Base-by-base conservation (phyloP, 2,797 vertebrate species). In the Girardinus metallicus region DNA sequence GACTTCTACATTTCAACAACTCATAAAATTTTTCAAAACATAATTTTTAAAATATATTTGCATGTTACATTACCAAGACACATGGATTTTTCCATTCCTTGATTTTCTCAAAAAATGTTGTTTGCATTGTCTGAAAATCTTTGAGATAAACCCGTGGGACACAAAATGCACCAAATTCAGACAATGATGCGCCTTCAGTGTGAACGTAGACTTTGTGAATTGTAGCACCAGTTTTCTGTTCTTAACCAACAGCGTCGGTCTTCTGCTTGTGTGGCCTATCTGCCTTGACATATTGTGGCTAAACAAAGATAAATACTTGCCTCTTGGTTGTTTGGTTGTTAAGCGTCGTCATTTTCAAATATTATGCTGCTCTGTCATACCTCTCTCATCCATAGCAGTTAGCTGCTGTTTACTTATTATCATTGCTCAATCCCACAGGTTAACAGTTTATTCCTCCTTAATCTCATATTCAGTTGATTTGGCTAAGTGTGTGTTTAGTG, bases 401-500 rank as follows among this genome's bases (percentile, higher is more conserved):
- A 84, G 82, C 80, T 83, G 75, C 47, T 75, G 29, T 83, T 57
- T 49, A 41, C 47, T 75, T 39, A 80, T 47, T 53, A 41, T 81
- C 72, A 0, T 70, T 70, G 73, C 73, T 76, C 80, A 47, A 1
- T 75, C 74, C 53, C 43, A 73, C 46, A 75, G 13, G 26, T 70
- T 13, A n/a, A 26, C 83, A 87, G 76, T 86, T 90, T 77, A 85
- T 77, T 79, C 80, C 77, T 34, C 13, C 86, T 74, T 75, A 77
- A 81, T 84, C 73, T 66, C 57, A 55, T 9, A 57, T 76, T 82
- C 77, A 43, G 66, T 78, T 87, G 82, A 90, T 77, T 79, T 78
- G 74, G 84, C 71, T 5, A 46, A 84, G 76, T 84, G 83, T 84
- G 77, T 91, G 88, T 93, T 86, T 78, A 75, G 82, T 92, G 89